Base-by-base conservation (phyloP, 2,888 invertebrate species). In the Aphrophora alni region DNA sequence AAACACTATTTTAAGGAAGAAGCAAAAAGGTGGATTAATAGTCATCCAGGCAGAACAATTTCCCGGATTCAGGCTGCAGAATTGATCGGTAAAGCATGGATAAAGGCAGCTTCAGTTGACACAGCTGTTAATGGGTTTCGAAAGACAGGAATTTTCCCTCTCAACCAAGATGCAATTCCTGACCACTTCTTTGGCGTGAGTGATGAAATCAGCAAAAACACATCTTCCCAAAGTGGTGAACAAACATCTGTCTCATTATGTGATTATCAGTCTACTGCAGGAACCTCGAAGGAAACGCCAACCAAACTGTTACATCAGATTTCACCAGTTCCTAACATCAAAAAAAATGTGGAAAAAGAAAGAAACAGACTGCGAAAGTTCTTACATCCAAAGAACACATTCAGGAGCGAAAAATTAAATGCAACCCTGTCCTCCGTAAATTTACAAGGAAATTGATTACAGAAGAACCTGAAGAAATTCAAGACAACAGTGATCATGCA, bases 391-490 rank as follows among this genome's bases (percentile, higher is more conserved):
- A 68, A 68, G 68, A 68, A n/a, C 68, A 68, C 68, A 68, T 4
- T 68, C 68, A 68, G n/a, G 68, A 68, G 68, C 3, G 68, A 68
- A 68, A 68, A 68, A 68, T 68, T 21, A 68, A 68, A 68, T 24
- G 68, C 14, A 24, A 24, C 10, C n/a, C 68, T 68, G n/a, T 24
- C 68, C n/a, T n/a, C n/a, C 14, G 24, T 21, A n/a, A 68, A 68
- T 3, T 68, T 68, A 21, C 68, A 68, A n/a, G 68, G 24, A 68
- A 68, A 68, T 24, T 68, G 68, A 68, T 5, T 24, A 68, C 68
- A n/a, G 68, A 68, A n/a, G 24, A n/a, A 68, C 33, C 33, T 33
- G 3, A 33, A 8, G 8, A 33, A 33, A 33, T 5, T 33, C 33
- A 33, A 33, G 33, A 33, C 8, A 33, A 33, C 33, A 33, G 3